Conservation (phyloP, 1,140 invertebrate species). For the Brachionus koreanus region DNA sequence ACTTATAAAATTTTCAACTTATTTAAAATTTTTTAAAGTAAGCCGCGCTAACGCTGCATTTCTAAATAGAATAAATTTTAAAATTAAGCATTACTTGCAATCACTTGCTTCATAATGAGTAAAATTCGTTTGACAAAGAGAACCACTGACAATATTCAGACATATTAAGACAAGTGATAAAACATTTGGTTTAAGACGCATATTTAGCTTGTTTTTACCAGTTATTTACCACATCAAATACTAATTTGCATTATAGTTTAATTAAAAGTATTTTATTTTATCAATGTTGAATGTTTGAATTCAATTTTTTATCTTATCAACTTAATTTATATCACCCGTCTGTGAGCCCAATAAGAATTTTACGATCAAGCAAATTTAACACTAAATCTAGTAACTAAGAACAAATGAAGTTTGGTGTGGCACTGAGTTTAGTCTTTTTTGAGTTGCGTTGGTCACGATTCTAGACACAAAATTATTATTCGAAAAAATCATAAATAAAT, state of each 20-base stretch:
- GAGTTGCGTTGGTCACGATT: not conserved
- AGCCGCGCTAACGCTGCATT: not conserved
- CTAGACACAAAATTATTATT: not conserved
- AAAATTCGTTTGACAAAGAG: not conserved
- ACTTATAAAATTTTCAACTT: conserved; percentile 4
- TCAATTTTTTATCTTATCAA: not conserved
- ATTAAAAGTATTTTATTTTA: not conserved
- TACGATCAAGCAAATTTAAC: not conserved
- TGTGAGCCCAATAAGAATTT: not conserved
- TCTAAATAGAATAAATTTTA: not conserved
- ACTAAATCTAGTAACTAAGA: not conserved
- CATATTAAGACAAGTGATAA: not conserved
- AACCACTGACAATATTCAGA: not conserved
- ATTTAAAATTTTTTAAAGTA: not conserved
- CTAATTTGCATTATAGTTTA: not conserved
- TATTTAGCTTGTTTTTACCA: not conserved
- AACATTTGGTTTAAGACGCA: not conserved
- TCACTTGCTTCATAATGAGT: not conserved
- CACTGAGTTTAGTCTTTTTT: not conserved
- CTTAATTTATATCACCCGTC: not conserved
- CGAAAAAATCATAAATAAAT: not conserved
- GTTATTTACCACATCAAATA: not conserved
- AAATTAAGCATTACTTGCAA: not conserved
- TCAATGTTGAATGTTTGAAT: conserved; percentile 2
- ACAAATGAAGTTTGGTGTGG: not conserved